Evolutionary conservation across 2,797 vertebrate species (phyloP).

Genomic region (Graptemys geographica): DNA sequence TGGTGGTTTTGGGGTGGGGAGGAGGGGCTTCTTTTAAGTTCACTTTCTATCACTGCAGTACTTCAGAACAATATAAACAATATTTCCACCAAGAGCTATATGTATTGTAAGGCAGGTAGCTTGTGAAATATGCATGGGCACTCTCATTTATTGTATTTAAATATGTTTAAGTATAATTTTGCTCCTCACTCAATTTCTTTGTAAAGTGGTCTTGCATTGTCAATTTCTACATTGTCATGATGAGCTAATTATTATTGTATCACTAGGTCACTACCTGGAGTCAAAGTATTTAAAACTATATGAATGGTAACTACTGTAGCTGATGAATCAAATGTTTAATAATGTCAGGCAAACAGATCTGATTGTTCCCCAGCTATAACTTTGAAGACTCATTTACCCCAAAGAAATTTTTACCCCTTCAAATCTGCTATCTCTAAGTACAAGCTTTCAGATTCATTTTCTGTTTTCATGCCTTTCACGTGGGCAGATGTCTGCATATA

Average conservation of each 20-base stretch:
- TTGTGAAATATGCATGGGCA: background rate
- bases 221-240: background rate
- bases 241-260: background rate
- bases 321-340: background rate
- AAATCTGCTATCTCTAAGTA: background rate
- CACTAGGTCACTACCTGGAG: background rate
- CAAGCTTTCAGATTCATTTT: background rate
- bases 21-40: background rate
- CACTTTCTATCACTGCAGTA: background rate
- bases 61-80: background rate
- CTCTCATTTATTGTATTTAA: background rate
- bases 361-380: background rate
- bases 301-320: background rate
- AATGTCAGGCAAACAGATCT: background rate
- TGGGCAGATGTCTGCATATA: background rate
- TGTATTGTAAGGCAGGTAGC: fast-evolving
- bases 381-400: background rate
- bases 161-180: background rate
- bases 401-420: background rate
- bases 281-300: background rate
- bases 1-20: no score
- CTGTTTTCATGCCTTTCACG: background rate
- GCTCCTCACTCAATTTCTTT: background rate
- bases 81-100: background rate
- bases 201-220: background rate